phyloP scores from a whole-genome alignment of 1,140 invertebrate species.

The Sminthurinus signatus region DNA sequence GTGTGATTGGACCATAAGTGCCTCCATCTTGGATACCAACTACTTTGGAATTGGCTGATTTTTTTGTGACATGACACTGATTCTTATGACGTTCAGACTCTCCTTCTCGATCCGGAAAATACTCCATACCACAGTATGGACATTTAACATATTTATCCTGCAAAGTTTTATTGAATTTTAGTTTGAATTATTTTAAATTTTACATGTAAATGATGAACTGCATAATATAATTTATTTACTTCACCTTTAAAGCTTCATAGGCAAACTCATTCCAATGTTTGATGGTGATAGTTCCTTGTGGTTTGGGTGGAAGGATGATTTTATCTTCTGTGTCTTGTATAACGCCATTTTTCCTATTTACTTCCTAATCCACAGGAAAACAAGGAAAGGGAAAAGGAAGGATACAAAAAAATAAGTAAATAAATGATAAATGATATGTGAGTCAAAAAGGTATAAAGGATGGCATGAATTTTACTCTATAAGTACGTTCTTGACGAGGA shows the following conservation, averaged over 20 bases:
- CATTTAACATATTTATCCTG: neutral
- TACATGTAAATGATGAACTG: neutral
- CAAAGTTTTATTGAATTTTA: neutral
- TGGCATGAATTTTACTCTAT: constrained; percentile 1
- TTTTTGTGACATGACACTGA: neutral
- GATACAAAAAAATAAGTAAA: no score
- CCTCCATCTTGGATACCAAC: neutral
- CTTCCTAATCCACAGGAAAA: neutral
- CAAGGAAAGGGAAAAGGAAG: no score
- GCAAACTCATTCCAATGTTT: constrained; percentile 12
- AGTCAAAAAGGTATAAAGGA: constrained; percentile 7
- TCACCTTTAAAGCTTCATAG: neutral
- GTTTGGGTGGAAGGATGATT: neutral
- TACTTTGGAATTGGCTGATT: neutral
- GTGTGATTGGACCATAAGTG: neutral
- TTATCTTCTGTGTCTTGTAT: neutral
- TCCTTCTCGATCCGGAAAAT: neutral
- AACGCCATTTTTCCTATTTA: neutral
- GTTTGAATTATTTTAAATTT: neutral
- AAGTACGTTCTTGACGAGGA: neutral
- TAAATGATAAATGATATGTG: no score
- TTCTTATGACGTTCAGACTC: neutral
- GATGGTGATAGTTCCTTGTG: constrained; percentile 7
- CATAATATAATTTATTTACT: neutral
- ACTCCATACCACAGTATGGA: constrained; percentile 3